Base-by-base conservation (phyloP, 2,888 invertebrate genomes). In the Clivina fossor region DNA sequence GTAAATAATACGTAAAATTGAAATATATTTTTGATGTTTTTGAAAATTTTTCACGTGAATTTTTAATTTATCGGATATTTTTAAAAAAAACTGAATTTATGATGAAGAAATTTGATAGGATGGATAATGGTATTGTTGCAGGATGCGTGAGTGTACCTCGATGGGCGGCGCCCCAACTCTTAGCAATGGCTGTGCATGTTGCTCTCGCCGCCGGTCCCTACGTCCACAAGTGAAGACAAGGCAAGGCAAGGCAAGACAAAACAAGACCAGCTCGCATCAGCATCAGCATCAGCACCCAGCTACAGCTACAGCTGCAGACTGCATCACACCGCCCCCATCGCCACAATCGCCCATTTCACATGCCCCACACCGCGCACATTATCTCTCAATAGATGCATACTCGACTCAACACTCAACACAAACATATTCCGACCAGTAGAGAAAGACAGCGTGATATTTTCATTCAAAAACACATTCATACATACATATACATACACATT, bases 121-220 rank as follows among this genome's bases (percentile, higher is more conserved):
- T n/a, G n/a, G n/a, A n/a, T n/a, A n/a, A 26, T 26, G 26, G 9
- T 26, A 66, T 68, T 71, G 69, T 73, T 73, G 58, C 71, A 74
- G 73, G 71, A 64, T 72, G 70, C 64, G 68, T 69, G 64, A 70
- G 71, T 66, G 69, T 71, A 63, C 66, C 68, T 62, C 69, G 68
- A 63, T 72, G 72, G 72, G 66, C 69, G 60, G 65, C 68, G 57
- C 69, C 69, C 50, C 72, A 72, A 64, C 66, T 72, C 61, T 69
- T 69, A 61, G 68, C 72, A 64, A 69, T 71, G 65, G 69, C 72
- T 60, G 67, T 72, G 61, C 72, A 74, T 64, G 68, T 71, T 64
- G 64, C 70, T 65, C 68, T 70, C 62, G 68, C 65, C 59, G 68
- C 66, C 59, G 69, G 67, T 63, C 65, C 67, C 62, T 63, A 69